Percentiles rank a stretch among this genome's conserved stretches.
Evolutionary conservation across 2,797 vertebrate species (phyloP).

Genomic region (Oreochromis mossambicus): DNA sequence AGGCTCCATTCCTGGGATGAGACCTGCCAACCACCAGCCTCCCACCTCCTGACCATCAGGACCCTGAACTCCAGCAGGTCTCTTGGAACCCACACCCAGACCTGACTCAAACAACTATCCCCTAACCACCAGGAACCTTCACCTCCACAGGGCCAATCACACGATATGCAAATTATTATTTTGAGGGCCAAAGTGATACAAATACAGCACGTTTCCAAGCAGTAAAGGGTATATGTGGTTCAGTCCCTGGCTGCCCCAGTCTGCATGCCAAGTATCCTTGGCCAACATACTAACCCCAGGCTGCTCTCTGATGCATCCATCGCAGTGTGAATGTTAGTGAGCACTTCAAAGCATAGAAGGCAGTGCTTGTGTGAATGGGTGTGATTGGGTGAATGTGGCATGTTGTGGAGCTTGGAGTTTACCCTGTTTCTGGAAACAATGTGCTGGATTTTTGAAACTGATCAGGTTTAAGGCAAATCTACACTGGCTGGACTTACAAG

Average conservation of each 20-base stretch:
- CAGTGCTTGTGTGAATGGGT: neutral
- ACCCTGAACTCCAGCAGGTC: too few relatives aligned
- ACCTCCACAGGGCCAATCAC: neutral
- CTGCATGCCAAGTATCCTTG: neutral
- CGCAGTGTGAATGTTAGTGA: neutral
- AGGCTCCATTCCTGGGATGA: too few relatives aligned
- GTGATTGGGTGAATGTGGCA: rapidly evolving
- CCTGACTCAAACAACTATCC: neutral
- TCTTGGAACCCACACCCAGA: neutral
- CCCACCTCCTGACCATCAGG: too few relatives aligned
- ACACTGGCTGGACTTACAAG: neutral
- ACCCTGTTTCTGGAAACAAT: neutral
- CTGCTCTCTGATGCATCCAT: neutral
- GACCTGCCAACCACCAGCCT: too few relatives aligned
- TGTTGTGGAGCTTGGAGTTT: neutral
- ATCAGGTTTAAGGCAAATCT: neutral
- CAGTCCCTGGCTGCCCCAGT: neutral
- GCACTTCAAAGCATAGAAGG: neutral
- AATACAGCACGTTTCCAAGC: neutral
- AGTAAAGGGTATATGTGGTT: neutral
- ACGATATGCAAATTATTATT: rapidly evolving
- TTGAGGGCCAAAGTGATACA: rapidly evolving
- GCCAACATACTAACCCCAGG: rapidly evolving
- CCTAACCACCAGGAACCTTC: neutral
- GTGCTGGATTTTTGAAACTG: neutral